These are phyloP conservation scores for Eulemur mongoz DNA, from an alignment of 2,797 vertebrate species.

Conservation along the genomic window DNA sequence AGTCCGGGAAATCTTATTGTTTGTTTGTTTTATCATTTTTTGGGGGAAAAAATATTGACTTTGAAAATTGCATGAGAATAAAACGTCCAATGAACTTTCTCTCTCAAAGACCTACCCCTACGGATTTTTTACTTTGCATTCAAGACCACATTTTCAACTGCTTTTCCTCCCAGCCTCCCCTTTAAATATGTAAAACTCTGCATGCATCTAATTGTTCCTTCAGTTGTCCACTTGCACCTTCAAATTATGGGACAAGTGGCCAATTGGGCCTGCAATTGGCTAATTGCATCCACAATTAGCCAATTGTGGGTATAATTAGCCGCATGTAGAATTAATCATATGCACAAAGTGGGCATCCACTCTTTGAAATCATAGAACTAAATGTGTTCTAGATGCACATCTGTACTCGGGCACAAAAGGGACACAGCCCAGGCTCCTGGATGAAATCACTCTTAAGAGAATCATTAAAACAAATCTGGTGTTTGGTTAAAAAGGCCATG, in stretches of 20 bases:
- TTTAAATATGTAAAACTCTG: constrained; percentile 74
- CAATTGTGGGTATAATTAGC: constrained; percentile 78
- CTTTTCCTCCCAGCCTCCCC: background rate
- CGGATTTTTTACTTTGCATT: background rate
- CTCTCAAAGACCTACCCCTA: background rate
- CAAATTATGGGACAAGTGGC: constrained; percentile 82
- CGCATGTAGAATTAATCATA: constrained; percentile 74
- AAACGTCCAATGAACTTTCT: background rate
- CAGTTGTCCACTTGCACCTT: constrained; percentile 79
- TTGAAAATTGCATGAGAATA: background rate
- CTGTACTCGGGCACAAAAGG: constrained; percentile 68
- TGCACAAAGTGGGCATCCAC: constrained; percentile 63
- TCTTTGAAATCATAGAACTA: constrained; percentile 62
- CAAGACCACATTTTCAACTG: background rate
- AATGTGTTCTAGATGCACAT: constrained; percentile 71
- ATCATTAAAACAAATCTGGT: constrained; percentile 52
- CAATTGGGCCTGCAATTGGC: constrained; percentile 79
- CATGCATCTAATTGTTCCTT: constrained; percentile 71
- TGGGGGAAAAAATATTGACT: background rate
- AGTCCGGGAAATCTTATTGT: background rate
- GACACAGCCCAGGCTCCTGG: background rate
- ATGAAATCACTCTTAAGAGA: constrained; percentile 49
- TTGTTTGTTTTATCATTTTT: background rate
- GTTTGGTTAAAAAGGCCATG: background rate
- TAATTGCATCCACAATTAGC: constrained; percentile 80